Conservation (phyloP, 2,113 vertebrate genomes). For the Hiodon tergisus region DNA sequence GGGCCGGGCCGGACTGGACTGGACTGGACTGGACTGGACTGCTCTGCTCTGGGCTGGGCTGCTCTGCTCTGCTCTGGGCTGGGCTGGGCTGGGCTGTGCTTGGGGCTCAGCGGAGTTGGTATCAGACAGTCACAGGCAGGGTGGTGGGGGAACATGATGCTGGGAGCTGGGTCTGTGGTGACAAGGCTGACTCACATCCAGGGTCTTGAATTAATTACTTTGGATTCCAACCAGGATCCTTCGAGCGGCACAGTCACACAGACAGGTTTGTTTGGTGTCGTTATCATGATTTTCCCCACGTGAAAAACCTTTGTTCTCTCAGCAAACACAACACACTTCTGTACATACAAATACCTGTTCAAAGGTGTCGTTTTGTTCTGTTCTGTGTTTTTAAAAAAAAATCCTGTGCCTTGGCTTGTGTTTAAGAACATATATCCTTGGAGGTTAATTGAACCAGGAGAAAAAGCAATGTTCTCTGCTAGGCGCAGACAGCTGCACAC, state of each 20-base stretch:
- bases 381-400: background rate
- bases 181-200: conserved; percentile 43
- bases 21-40: no score
- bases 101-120: conserved; percentile 30
- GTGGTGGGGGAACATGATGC: conserved; percentile 1
- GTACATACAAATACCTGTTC: conserved; percentile 14
- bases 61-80: no score
- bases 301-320: conserved; percentile 34
- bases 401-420: background rate
- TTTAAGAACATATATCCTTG: background rate
- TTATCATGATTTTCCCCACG: conserved; percentile 48
- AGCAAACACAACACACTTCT: background rate
- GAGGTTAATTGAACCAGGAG: conserved; percentile 21
- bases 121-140: conserved; percentile 33
- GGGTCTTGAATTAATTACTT: conserved; percentile 57
- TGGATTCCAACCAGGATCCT: conserved; percentile 49
- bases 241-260: conserved; percentile 36
- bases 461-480: conserved; percentile 4
- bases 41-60: no score
- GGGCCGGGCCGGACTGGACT: no score
- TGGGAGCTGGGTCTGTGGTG: conserved; percentile 32
- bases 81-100: background rate
- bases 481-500: conserved; percentile 17
- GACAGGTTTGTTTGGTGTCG: conserved; percentile 45
- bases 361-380: conserved; percentile 17